phyloP scores from a whole-genome alignment of 2,113 vertebrate genomes.

The Pipra filicauda region DNA sequence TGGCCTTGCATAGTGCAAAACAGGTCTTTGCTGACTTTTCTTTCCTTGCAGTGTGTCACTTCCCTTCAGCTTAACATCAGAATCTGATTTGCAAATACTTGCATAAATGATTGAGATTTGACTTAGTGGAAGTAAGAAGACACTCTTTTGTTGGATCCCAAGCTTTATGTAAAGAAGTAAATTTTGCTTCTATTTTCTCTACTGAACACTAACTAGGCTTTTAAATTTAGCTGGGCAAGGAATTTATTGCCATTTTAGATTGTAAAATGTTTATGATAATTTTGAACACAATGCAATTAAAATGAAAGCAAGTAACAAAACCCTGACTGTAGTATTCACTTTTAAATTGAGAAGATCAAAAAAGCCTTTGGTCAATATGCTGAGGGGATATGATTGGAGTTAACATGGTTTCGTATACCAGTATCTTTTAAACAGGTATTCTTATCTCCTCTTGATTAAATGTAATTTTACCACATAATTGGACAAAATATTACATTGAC shows the following conservation, averaged over 20 bases:
- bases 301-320: not conserved
- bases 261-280: not conserved
- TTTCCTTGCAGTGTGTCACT: not conserved
- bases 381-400: rapidly evolving
- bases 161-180: not conserved
- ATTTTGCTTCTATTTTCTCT: not conserved
- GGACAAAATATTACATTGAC: not conserved
- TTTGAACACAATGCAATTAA: not conserved
- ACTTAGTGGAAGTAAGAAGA: not conserved
- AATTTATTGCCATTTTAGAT: not conserved
- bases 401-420: not conserved
- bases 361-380: not conserved
- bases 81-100: not conserved
- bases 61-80: not conserved
- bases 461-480: not conserved
- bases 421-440: not conserved
- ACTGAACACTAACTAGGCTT: not conserved
- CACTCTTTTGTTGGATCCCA: not conserved
- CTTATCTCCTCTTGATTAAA: not conserved
- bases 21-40: not conserved
- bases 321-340: not conserved
- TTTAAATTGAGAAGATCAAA: not conserved
- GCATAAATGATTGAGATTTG: not conserved
- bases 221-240: not conserved
- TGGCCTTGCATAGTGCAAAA: not conserved